phyloP scores from a whole-genome alignment of 2,888 invertebrate genomes.

The Erebia palarica region DNA sequence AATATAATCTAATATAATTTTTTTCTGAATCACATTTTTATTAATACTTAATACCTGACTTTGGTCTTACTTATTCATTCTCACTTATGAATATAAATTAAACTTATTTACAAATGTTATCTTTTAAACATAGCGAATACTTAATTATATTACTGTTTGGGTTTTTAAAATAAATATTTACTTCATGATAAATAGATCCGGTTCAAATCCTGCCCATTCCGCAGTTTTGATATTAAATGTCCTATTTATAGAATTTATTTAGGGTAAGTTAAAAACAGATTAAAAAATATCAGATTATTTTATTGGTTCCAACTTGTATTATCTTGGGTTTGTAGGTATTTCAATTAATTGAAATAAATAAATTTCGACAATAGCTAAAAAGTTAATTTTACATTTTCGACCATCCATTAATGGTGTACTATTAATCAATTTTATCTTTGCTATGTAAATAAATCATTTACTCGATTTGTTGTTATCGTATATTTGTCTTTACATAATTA shows the following conservation, averaged over 20 bases:
- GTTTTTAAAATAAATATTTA: not conserved
- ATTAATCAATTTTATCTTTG: not conserved
- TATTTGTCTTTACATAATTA: not conserved
- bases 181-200: too few relatives aligned
- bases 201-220: too few relatives aligned
- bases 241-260: too few relatives aligned
- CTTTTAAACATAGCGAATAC: not conserved
- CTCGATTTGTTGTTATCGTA: not conserved
- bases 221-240: too few relatives aligned
- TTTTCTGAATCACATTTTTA: conserved; percentile 27
- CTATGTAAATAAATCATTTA: not conserved
- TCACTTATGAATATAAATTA: conserved; percentile 11
- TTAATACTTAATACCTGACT: conserved; percentile 24
- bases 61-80: conserved; percentile 24
- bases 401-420: not conserved
- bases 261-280: too few relatives aligned
- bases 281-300: too few relatives aligned
- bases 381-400: not conserved
- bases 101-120: conserved; percentile 1
- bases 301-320: too few relatives aligned
- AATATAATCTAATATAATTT: conserved; percentile 17
- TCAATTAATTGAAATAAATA: too few relatives aligned
- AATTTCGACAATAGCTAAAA: too few relatives aligned
- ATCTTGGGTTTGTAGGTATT: too few relatives aligned
- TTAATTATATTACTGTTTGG: not conserved